Conservation (phyloP, 2,888 invertebrate genomes). For the Lasioglossum villosulum region DNA sequence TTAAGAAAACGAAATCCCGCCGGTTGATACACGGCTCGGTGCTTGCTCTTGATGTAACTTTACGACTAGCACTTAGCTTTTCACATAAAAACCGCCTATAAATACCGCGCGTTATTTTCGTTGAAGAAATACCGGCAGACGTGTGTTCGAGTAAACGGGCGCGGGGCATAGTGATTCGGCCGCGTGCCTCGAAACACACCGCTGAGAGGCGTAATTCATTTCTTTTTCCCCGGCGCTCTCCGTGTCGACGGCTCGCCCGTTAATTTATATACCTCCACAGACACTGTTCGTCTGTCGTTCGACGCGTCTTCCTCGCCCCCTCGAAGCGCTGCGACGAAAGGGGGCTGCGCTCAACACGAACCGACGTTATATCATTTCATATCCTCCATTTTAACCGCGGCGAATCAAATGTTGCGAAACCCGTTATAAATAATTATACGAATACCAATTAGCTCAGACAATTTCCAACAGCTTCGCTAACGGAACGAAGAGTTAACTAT, state of each 20-base stretch:
- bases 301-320: conserved; percentile 24
- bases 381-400: background rate
- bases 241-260: conserved; percentile 40
- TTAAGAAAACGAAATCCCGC: conserved; percentile 42
- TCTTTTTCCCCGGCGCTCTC: conserved; percentile 46
- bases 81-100: conserved; percentile 76
- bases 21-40: conserved; percentile 36
- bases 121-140: conserved; percentile 66
- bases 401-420: background rate
- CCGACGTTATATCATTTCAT: conserved; percentile 4
- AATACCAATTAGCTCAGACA: background rate
- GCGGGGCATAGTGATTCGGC: conserved; percentile 46
- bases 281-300: conserved; percentile 42
- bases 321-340: background rate
- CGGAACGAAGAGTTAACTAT: background rate
- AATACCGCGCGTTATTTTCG: conserved; percentile 76
- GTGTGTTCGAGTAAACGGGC: conserved; percentile 43
- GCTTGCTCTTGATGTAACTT: conserved; percentile 74
- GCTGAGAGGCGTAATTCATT: conserved; percentile 61
- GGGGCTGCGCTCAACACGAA: conserved; percentile 15
- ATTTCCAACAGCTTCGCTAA: background rate
- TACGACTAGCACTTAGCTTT: conserved; percentile 74
- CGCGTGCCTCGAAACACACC: conserved; percentile 36
- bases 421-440: background rate
- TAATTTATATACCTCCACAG: conserved; percentile 50